These are phyloP conservation scores for Ophioderma brevispina DNA, from an alignment of 35 echinoderm and acorn worm species.

Conservation along the genomic window DNA sequence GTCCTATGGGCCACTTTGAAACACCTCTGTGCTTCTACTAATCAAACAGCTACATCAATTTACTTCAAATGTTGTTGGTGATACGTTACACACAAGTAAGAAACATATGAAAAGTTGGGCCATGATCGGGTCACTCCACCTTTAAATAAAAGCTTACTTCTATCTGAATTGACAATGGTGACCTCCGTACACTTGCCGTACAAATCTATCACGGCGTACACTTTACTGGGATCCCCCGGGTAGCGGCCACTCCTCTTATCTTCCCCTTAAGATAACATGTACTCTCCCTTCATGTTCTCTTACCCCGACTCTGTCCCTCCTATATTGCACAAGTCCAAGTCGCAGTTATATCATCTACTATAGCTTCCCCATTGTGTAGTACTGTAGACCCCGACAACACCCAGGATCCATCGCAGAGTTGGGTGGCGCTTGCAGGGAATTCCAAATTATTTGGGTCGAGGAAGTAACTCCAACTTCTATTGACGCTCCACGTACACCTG, in stretches of 20 bases:
- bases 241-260: constrained; percentile 78
- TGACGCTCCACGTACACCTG: constrained; percentile 99
- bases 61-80: too few relatives aligned
- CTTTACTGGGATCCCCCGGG: constrained; percentile 55
- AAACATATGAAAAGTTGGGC: too few relatives aligned
- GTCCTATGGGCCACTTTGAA: too few relatives aligned
- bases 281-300: constrained; percentile 78
- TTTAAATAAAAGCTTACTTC: not conserved
- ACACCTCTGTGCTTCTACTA: too few relatives aligned
- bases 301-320: constrained; percentile 89
- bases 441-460: constrained; percentile 75
- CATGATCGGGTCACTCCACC: too few relatives aligned
- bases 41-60: too few relatives aligned
- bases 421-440: constrained; percentile 91
- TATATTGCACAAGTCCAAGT: constrained; percentile 67
- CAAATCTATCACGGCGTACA: constrained; percentile 92
- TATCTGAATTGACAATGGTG: constrained; percentile 34
- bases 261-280: constrained; percentile 83
- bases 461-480: constrained; percentile 91
- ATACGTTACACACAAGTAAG: too few relatives aligned
- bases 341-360: constrained; percentile 85
- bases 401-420: constrained; percentile 87
- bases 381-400: constrained; percentile 83
- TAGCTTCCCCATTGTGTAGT: constrained; percentile 78
- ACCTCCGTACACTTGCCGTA: constrained; percentile 97